Percentiles rank a stretch among this genome's conserved stretches.
Evolutionary conservation across 2,888 invertebrate species (phyloP).

Genomic region (Anoplius nigerrimus): DNA sequence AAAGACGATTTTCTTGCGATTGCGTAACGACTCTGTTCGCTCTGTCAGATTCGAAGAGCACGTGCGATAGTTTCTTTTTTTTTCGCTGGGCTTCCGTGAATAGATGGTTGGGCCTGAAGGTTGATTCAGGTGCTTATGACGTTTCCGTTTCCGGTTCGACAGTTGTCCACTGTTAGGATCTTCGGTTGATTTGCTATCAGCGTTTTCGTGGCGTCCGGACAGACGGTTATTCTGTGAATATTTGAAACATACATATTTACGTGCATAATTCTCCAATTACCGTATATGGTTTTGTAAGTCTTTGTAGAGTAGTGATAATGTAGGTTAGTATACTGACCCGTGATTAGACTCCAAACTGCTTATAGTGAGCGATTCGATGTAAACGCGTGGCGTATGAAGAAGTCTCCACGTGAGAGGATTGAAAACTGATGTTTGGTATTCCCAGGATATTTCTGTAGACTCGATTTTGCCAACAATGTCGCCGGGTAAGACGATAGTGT

Average conservation of each 20-base stretch:
- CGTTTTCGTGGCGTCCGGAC: conserved; percentile 81
- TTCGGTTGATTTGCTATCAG: conserved; percentile 81
- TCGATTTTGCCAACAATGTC: conserved; percentile 82
- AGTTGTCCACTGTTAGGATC: conserved; percentile 69
- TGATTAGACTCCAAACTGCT: conserved; percentile 82
- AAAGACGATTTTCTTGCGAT: too few relatives aligned
- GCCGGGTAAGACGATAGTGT: conserved; percentile 82
- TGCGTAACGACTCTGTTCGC: too few relatives aligned
- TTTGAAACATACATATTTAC: too few relatives aligned
- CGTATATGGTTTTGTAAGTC: too few relatives aligned
- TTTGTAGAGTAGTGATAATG: too few relatives aligned
- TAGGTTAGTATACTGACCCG: conserved; percentile 28
- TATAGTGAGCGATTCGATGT: conserved; percentile 83
- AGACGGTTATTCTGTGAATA: conserved; percentile 81
- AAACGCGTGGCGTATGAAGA: conserved; percentile 84
- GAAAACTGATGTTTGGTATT: conserved; percentile 85
- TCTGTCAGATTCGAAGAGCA: too few relatives aligned
- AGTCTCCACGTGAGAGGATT: conserved; percentile 91
- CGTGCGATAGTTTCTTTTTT: background rate
- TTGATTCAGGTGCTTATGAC: conserved; percentile 58
- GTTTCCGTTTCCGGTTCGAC: conserved; percentile 59
- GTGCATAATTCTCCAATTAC: too few relatives aligned
- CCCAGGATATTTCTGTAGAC: conserved; percentile 85
- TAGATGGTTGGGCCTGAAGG: too few relatives aligned
- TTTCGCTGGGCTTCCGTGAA: background rate